Evolutionary conservation across 2,113 vertebrate species (phyloP).

Genomic region (Dipodomys ordii): DNA sequence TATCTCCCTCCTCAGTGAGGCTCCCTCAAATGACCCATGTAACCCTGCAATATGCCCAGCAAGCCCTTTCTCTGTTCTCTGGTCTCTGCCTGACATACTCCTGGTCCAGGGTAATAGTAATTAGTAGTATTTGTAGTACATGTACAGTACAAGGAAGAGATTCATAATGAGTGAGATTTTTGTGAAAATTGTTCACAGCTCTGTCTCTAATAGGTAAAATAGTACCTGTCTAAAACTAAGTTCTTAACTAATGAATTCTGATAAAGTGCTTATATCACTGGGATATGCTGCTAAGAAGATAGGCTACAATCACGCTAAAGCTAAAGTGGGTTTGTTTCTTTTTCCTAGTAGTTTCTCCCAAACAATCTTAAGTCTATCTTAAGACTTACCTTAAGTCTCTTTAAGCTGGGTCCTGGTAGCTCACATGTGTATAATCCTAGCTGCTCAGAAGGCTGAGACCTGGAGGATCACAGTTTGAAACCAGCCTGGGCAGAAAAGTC

Average conservation of each 20-base stretch:
- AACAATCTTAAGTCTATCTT: too few species aligned
- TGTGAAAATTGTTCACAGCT: background rate
- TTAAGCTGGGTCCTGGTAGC: background rate
- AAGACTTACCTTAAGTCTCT: too few species aligned
- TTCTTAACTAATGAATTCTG: background rate
- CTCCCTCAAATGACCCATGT: background rate
- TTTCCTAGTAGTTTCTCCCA: background rate
- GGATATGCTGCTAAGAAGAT: background rate
- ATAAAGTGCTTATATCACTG: constrained; percentile 29
- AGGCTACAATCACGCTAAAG: background rate
- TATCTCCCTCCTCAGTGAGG: background rate
- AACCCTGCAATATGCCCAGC: background rate
- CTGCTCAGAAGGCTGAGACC: too few species aligned
- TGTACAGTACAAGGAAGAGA: background rate
- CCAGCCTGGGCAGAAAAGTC: too few species aligned
- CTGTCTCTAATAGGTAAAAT: background rate
- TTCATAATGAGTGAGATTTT: background rate
- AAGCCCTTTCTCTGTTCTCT: background rate
- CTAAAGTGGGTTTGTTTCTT: background rate
- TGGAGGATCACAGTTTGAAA: too few species aligned
- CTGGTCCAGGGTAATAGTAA: background rate
- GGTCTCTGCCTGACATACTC: background rate
- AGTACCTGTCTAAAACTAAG: background rate
- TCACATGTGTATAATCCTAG: too few species aligned
- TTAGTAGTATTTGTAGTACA: background rate